Evolutionary conservation across 2,113 vertebrate species (phyloP).

Genomic region (Psammodynastes pulverulentus): DNA sequence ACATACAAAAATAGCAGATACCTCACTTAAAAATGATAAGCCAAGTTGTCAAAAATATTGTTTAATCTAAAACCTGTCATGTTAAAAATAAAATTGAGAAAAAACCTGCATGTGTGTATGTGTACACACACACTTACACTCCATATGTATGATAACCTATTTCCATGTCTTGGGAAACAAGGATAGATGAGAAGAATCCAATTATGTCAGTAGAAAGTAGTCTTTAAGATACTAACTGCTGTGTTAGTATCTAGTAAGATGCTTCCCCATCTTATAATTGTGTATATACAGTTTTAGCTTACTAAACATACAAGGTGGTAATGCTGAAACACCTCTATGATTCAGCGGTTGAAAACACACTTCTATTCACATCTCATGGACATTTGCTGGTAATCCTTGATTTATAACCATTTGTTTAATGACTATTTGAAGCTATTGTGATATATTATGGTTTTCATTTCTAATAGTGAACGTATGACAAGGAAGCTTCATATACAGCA

Average conservation of each 20-base stretch:
- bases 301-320: background rate
- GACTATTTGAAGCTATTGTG: background rate
- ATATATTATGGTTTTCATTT: background rate
- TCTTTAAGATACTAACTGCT: background rate
- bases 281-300: background rate
- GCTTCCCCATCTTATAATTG: background rate
- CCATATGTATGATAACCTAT: background rate
- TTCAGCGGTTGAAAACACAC: background rate
- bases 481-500: background rate
- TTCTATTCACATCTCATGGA: background rate
- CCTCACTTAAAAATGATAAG: background rate
- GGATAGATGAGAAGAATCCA: background rate
- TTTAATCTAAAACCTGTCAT: background rate
- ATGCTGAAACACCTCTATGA: background rate
- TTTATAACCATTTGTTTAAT: no score
- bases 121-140: background rate
- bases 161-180: background rate
- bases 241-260: background rate
- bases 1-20: background rate
- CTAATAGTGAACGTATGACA: background rate
- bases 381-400: background rate
- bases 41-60: background rate
- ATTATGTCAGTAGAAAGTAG: background rate
- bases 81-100: background rate
- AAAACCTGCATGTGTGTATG: background rate